Evolutionary conservation across 2,113 vertebrate genomes (phyloP).

Genomic region (Neoarius graeffei): DNA sequence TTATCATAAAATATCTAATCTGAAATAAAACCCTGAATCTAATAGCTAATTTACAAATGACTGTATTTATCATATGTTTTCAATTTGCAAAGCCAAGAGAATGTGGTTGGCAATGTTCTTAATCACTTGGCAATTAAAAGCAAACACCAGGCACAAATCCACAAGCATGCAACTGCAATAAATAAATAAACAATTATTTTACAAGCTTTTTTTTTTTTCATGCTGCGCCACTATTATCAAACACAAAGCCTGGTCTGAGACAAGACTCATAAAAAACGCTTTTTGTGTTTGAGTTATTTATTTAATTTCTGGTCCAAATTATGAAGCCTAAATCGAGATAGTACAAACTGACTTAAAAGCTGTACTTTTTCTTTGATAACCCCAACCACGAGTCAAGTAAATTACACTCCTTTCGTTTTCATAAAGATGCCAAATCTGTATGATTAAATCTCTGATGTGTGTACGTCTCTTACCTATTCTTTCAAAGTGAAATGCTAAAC

Average conservation of each 20-base stretch:
- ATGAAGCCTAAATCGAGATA: neutral
- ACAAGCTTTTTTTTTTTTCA: neutral
- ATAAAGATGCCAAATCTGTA: constrained; percentile 4
- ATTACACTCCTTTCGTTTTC: neutral
- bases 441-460: neutral
- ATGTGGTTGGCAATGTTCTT: neutral
- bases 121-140: neutral
- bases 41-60: neutral
- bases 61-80: neutral
- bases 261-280: neutral
- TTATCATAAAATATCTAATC: neutral
- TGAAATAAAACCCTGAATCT: neutral
- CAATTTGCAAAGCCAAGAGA: neutral
- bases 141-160: neutral
- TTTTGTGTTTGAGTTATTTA: too few relatives aligned
- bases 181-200: neutral
- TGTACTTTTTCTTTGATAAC: neutral
- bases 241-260: neutral
- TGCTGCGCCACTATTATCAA: neutral
- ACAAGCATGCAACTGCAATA: neutral
- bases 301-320: neutral
- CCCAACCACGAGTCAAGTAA: neutral
- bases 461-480: neutral
- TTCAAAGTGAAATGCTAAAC: neutral
- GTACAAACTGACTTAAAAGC: neutral